Evolutionary conservation across 1,140 invertebrate species (phyloP).

Genomic region (Drosophila lowei): DNA sequence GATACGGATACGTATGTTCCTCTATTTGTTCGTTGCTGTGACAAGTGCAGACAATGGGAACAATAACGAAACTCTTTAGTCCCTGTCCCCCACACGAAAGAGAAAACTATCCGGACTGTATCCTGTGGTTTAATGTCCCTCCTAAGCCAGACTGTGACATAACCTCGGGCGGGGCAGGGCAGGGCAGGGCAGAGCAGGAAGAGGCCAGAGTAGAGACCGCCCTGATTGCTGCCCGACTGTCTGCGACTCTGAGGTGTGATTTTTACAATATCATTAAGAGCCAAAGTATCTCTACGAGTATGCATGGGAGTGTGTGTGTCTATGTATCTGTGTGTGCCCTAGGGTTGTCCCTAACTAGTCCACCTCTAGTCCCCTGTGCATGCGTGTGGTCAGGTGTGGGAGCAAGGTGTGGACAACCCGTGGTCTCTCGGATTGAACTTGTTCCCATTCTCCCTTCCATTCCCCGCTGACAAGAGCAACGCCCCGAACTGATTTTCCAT

Average conservation of each 20-base stretch:
- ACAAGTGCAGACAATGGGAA: constrained; percentile 61
- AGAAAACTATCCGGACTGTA: constrained; percentile 22
- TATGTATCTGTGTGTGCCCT: constrained; percentile 15
- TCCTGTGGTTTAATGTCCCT: constrained; percentile 77
- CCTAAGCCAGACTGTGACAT: constrained; percentile 70
- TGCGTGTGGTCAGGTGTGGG: constrained; percentile 73
- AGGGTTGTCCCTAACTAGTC: constrained; percentile 39
- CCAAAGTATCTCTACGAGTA: not conserved
- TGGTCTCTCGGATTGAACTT: constrained; percentile 58
- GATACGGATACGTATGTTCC: too few species aligned
- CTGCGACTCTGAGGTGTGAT: constrained; percentile 67
- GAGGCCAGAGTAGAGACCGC: constrained; percentile 41
- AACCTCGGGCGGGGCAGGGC: constrained; percentile 51
- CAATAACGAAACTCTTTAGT: constrained; percentile 58
- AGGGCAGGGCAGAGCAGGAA: constrained; percentile 30
- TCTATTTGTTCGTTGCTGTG: constrained; percentile 41
- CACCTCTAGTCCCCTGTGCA: constrained; percentile 8
- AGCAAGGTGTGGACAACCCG: constrained; percentile 78
- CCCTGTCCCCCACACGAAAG: not conserved
- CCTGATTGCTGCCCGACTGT: constrained; percentile 61
- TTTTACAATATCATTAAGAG: constrained; percentile 79
- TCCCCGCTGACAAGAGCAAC: constrained; percentile 69
- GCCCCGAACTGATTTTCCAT: constrained; percentile 61
- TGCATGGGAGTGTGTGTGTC: constrained; percentile 12
- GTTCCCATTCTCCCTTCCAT: constrained; percentile 38